Evolutionary conservation across 2,113 vertebrate genomes (phyloP).

Genomic region (Lepus europaeus): DNA sequence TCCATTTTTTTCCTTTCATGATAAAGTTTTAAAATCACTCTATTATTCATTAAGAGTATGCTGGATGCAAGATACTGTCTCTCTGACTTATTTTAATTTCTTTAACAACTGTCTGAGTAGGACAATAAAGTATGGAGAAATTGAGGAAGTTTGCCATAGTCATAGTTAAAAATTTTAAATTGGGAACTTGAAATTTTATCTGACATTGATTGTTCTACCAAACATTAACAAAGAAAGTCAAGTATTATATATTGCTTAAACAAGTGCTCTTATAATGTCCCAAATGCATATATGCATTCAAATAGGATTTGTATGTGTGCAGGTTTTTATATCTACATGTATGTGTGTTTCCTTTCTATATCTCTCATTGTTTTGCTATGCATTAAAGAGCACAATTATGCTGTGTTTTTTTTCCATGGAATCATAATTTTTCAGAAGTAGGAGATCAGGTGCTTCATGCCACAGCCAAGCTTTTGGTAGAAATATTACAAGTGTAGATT

Average conservation of each 20-base stretch:
- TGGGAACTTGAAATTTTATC: constrained; percentile 10
- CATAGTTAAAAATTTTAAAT: background rate
- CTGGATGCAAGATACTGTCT: background rate
- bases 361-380: background rate
- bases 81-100: background rate
- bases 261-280: background rate
- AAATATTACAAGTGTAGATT: background rate
- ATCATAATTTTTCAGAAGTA: background rate
- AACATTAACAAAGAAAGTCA: constrained; percentile 3
- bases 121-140: constrained; percentile 27
- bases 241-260: constrained; percentile 10
- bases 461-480: background rate
- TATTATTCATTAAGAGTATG: background rate
- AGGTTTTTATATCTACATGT: background rate
- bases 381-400: background rate
- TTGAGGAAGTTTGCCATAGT: background rate
- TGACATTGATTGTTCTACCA: constrained; percentile 15
- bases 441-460: background rate
- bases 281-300: background rate
- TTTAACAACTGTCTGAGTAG: background rate
- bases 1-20: background rate
- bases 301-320: background rate
- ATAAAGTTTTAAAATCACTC: background rate
- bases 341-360: background rate
- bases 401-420: background rate